These are phyloP conservation scores for Hemitrygon akajei DNA, from an alignment of 2,797 vertebrate genomes.

Conservation along the genomic window DNA sequence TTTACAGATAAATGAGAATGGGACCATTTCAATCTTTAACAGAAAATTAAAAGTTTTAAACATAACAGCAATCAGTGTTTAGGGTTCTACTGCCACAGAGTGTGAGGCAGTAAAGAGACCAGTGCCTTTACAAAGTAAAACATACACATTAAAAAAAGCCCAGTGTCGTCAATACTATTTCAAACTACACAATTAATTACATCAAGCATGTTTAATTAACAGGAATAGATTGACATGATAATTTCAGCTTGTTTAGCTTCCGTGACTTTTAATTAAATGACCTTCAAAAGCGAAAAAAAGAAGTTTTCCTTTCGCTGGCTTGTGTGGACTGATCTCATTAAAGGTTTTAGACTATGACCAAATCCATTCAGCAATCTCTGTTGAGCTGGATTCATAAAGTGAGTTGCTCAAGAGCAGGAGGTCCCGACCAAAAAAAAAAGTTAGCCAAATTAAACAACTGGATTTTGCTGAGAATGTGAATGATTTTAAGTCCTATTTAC, in stretches of 20 bases:
- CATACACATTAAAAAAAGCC: not conserved
- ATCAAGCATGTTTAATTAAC: constrained; percentile 55
- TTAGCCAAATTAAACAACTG: too few species aligned
- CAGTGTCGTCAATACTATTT: constrained; percentile 32
- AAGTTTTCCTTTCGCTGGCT: constrained; percentile 28
- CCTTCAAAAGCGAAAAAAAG: not conserved
- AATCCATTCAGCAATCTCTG: not conserved
- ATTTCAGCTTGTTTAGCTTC: constrained; percentile 24
- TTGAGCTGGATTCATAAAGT: not conserved
- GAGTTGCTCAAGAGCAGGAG: not conserved
- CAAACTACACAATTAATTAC: constrained; percentile 42
- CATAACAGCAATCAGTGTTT: constrained; percentile 1
- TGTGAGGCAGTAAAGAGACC: not conserved
- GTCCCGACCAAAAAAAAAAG: not conserved
- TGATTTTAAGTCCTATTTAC: not conserved
- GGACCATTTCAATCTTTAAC: not conserved
- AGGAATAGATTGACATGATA: constrained; percentile 29
- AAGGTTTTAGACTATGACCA: not conserved
- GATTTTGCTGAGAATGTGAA: not conserved
- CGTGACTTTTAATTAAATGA: not conserved
- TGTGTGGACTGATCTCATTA: not conserved
- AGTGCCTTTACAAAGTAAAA: constrained; percentile 17
- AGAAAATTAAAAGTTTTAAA: constrained; percentile 1
- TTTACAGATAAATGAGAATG: constrained; percentile 22
- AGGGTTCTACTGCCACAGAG: not conserved